Conservation (phyloP, 2,888 invertebrate genomes). For the Lasioglossum marginatum region DNA sequence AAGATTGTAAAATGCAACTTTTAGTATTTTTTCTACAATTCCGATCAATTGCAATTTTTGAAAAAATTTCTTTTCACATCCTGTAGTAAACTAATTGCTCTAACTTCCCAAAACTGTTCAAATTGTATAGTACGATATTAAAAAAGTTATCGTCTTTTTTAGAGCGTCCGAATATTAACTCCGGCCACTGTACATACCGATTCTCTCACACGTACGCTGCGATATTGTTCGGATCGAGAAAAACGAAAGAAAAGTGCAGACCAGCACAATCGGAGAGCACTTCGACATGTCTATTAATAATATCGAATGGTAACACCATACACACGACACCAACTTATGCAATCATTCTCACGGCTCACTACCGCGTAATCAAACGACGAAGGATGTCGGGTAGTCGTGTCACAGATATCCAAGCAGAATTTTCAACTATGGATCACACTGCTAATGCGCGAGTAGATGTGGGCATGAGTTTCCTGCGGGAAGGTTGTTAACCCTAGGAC, state of each 20-base stretch:
- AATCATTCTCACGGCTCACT: conserved; percentile 54
- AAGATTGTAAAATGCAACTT: no score
- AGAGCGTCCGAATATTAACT: no score
- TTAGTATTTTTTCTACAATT: no score
- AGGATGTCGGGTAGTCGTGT: conserved; percentile 15
- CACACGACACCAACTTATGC: conserved; percentile 54
- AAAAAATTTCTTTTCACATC: no score
- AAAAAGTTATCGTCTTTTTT: no score
- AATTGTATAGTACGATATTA: no score
- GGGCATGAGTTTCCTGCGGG: neutral
- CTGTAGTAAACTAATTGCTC: no score
- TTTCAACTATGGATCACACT: neutral
- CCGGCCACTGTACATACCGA: no score
- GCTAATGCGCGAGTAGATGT: neutral
- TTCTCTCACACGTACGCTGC: neutral
- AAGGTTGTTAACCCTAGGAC: neutral
- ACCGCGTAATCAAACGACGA: conserved; percentile 35
- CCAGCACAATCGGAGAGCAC: neutral
- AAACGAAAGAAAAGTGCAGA: neutral
- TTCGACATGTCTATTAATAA: conserved; percentile 44
- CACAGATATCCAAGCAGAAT: conserved; percentile 7
- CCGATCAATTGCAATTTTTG: no score
- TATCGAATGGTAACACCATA: conserved; percentile 44
- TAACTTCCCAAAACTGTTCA: no score
- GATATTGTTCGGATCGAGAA: neutral